Percentiles rank a stretch among this genome's conserved stretches.
Conservation (phyloP, 1,140 invertebrate species). For the Pseudomyrmex pallidus region DNA sequence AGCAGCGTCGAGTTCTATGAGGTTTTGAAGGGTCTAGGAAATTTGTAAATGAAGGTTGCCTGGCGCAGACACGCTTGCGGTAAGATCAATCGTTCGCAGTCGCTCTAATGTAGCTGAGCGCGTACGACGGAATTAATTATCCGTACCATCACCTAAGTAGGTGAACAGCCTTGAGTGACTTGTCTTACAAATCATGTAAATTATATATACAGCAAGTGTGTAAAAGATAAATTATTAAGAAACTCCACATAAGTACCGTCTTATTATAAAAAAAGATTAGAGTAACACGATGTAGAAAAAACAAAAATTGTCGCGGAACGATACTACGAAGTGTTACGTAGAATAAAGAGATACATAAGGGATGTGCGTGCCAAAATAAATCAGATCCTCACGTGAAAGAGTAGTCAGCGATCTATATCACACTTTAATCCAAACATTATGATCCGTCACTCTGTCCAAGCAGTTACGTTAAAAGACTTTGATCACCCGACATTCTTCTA, state of each 20-base stretch:
- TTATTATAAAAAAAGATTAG: too few species aligned
- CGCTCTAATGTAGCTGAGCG: background rate
- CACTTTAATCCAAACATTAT: background rate
- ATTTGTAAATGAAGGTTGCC: slow-evolving; percentile 50
- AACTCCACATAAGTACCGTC: too few species aligned
- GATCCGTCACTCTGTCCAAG: slow-evolving; percentile 1
- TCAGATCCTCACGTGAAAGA: background rate
- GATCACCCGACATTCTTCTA: slow-evolving; percentile 14
- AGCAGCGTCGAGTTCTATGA: background rate
- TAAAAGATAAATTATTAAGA: too few species aligned
- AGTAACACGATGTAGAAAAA: too few species aligned
- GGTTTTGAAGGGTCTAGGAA: slow-evolving; percentile 28
- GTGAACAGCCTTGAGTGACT: background rate
- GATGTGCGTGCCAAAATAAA: background rate
- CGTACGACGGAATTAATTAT: slow-evolving; percentile 36
- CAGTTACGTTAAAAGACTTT: background rate
- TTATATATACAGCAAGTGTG: too few species aligned
- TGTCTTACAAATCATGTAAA: too few species aligned
- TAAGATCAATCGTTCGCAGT: slow-evolving; percentile 44
- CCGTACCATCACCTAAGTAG: background rate
- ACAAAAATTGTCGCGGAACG: too few species aligned
- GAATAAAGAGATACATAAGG: background rate
- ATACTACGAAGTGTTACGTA: background rate
- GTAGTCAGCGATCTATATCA: background rate
- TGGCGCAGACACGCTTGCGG: slow-evolving; percentile 49